Base-by-base conservation (phyloP, 2,888 invertebrate species). In the Eilema depressum region DNA sequence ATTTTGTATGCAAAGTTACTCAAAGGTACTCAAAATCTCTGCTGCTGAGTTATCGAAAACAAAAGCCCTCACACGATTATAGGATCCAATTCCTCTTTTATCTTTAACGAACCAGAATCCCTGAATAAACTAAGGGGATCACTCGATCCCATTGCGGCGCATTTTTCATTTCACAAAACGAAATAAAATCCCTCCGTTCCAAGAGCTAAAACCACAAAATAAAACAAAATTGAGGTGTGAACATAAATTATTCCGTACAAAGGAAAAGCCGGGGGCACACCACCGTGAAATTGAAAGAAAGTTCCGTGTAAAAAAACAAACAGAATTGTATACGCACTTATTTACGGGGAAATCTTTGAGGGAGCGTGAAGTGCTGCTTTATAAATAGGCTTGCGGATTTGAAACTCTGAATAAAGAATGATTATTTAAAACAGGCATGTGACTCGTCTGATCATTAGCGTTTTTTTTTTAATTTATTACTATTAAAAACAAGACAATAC, bases 201-300 rank as follows among this genome's bases (percentile, higher is more conserved):
- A 73, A 84, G 77, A 78, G 79, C 41, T 79, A 78, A 84, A 84
- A 88, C 91, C 89, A 75, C 91, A 86, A 85, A 87, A 85, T 86
- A 91, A 91, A 91, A 61, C 86, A 88, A 83, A 85, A 84, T 82
- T 78, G 88, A 93, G 90, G 93, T 93, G 93, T 78, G 88, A 88
- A 87, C 87, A 93, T 95, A 88, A 93, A 92, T 94, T 94, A 94
- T 94, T 94, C 95, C 93, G 84, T 79, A 88, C 87, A 87, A 89
- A 89, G 87, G 89, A 84, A 89, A 89, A 86, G 81, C 82, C 84
- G 85, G 76, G 85, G 86, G 83, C 83, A 86, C 76, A 86, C 82
- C 78, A 79, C 82, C 93, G 92, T 93, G 91, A 94, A 93, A 94
- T 93, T 92, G 93, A 94, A 94, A 92, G 88, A 90, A 91, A 91